A percentile compares a stretch with the other conserved stretches of the same genome.
These are phyloP conservation scores for Amphipoea lucens DNA, from an alignment of 2,888 invertebrate genomes.

Conservation along the genomic window DNA sequence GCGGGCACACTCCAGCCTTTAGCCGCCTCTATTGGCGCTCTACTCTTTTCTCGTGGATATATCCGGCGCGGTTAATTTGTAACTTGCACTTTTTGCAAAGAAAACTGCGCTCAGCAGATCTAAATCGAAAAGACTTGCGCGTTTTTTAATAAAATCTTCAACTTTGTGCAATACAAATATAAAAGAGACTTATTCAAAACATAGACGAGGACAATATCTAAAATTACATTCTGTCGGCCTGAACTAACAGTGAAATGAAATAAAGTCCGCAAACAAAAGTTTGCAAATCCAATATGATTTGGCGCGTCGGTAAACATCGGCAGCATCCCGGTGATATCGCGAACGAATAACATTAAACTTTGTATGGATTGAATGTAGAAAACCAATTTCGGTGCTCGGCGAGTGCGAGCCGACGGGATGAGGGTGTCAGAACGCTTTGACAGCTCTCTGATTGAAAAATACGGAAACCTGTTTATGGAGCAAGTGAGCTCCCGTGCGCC, in stretches of 20 bases:
- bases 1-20: conserved; percentile 82
- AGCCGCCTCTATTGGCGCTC: conserved; percentile 73
- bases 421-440: conserved; percentile 91
- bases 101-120: conserved; percentile 8
- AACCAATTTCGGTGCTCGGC: conserved; percentile 91
- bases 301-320: conserved; percentile 90
- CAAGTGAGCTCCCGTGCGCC: conserved; percentile 81
- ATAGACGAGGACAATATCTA: conserved; percentile 83
- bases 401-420: conserved; percentile 91
- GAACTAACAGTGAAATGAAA: conserved; percentile 90
- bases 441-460: conserved; percentile 92
- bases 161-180: conserved; percentile 65
- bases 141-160: conserved; percentile 69
- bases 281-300: conserved; percentile 91
- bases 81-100: conserved; percentile 74
- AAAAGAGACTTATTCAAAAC: conserved; percentile 78
- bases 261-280: conserved; percentile 90
- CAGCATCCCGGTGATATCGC: conserved; percentile 90
- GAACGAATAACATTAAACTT: conserved; percentile 91
- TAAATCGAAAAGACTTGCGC: conserved; percentile 29
- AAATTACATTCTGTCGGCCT: conserved; percentile 88
- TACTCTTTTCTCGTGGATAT: conserved; percentile 78
- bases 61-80: conserved; percentile 86
- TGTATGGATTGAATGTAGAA: conserved; percentile 91
- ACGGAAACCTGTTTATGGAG: conserved; percentile 91